Evolutionary conservation across 2,888 invertebrate genomes (phyloP).

Genomic region (Deilephila elpenor): DNA sequence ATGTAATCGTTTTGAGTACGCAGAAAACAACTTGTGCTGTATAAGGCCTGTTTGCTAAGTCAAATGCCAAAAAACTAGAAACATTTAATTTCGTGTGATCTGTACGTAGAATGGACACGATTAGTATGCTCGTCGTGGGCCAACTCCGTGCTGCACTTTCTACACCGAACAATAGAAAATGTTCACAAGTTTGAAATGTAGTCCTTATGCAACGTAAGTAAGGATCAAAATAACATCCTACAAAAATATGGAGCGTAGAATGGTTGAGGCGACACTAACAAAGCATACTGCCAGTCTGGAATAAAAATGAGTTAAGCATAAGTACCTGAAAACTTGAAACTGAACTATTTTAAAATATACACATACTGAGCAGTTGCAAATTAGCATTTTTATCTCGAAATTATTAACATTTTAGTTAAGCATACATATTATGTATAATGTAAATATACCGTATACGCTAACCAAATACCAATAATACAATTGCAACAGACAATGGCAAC

Average conservation of each 20-base stretch:
- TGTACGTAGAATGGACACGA: slow-evolving; percentile 46
- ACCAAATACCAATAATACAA: slow-evolving; percentile 3
- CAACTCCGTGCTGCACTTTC: slow-evolving; percentile 67
- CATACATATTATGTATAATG: neutral
- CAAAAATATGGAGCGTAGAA: slow-evolving; percentile 11
- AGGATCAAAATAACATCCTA: slow-evolving; percentile 18
- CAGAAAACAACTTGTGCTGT: neutral
- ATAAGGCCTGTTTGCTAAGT: neutral
- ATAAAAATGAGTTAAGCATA: slow-evolving; percentile 21
- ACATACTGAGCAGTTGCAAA: neutral
- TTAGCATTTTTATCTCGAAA: neutral
- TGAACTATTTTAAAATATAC: neutral
- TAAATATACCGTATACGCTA: neutral
- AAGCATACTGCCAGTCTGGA: slow-evolving; percentile 23
- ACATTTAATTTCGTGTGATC: slow-evolving; percentile 18
- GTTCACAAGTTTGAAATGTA: slow-evolving; percentile 43
- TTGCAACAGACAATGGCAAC: slow-evolving; percentile 10
- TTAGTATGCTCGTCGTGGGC: slow-evolving; percentile 69
- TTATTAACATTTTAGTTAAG: neutral
- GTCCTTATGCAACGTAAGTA: slow-evolving; percentile 42
- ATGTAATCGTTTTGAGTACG: neutral
- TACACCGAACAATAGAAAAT: slow-evolving; percentile 60
- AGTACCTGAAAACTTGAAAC: neutral
- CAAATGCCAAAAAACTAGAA: slow-evolving; percentile 6
- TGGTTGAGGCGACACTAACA: slow-evolving; percentile 11